A percentile compares a stretch with the other conserved stretches of the same genome.
These are phyloP conservation scores for Erpetoichthys calabaricus DNA, from an alignment of 2,797 vertebrate species.

Conservation along the genomic window DNA sequence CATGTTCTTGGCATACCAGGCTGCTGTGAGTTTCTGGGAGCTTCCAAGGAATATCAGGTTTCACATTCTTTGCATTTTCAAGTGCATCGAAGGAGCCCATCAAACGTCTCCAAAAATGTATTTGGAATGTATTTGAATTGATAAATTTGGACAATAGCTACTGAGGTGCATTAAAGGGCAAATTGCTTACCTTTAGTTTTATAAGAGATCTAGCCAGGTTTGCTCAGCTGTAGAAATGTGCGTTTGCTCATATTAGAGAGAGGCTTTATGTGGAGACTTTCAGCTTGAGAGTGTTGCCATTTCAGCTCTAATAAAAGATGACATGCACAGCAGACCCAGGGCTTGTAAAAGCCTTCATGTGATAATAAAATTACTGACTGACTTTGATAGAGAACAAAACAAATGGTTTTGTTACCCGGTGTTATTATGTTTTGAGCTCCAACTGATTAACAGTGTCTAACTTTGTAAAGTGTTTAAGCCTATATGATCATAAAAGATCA, in stretches of 20 bases:
- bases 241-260: constrained; percentile 29
- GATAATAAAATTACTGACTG: neutral
- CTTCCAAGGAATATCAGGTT: constrained; percentile 18
- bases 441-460: no score
- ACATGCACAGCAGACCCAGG: constrained; percentile 20
- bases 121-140: constrained; percentile 35
- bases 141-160: constrained; percentile 24
- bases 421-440: no score
- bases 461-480: neutral
- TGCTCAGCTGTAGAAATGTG: constrained; percentile 35
- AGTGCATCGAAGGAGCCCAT: constrained; percentile 27
- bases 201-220: constrained; percentile 30
- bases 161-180: no score
- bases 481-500: neutral
- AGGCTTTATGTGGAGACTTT: constrained; percentile 3
- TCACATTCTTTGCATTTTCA: constrained; percentile 38
- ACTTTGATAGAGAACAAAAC: neutral
- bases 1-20: neutral
- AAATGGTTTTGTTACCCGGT: no score
- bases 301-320: constrained; percentile 34
- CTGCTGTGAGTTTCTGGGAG: constrained; percentile 24
- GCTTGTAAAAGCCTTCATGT: neutral
- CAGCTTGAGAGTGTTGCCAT: constrained; percentile 6
- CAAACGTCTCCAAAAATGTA: constrained; percentile 20
- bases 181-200: constrained; percentile 25